Evolutionary conservation across 2,888 invertebrate genomes (phyloP).

Genomic region (Phasia obesa): DNA sequence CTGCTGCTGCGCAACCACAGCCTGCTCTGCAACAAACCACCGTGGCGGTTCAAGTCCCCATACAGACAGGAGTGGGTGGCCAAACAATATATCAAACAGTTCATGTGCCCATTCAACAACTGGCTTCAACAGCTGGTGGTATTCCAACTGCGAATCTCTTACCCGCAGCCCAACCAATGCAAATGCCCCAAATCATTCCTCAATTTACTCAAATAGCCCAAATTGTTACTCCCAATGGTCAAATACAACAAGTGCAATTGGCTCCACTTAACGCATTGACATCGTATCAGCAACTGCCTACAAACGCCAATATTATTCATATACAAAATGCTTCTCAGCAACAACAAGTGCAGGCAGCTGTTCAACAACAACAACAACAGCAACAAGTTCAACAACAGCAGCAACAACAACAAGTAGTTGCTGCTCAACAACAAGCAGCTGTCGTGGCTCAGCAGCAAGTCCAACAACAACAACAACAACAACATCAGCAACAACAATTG

Average conservation of each 20-base stretch:
- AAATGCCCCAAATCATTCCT: slow-evolving; percentile 88
- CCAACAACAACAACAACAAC: slow-evolving; percentile 73
- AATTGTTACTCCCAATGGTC: slow-evolving; percentile 93
- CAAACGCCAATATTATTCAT: slow-evolving; percentile 81
- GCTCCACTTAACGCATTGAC: slow-evolving; percentile 85
- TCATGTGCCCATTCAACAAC: slow-evolving; percentile 94
- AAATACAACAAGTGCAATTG: slow-evolving; percentile 94
- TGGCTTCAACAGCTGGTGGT: slow-evolving; percentile 83
- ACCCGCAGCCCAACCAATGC: slow-evolving; percentile 82
- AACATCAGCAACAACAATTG: slow-evolving; percentile 69
- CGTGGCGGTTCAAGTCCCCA: slow-evolving; percentile 91
- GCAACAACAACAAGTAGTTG: slow-evolving; percentile 68
- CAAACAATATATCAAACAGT: slow-evolving; percentile 98
- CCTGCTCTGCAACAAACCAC: slow-evolving; percentile 84
- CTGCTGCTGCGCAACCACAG: slow-evolving; percentile 68
- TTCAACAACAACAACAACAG: slow-evolving; percentile 73
- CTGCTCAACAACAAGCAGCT: slow-evolving; percentile 68
- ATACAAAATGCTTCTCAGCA: slow-evolving; percentile 77
- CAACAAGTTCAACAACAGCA: slow-evolving; percentile 73
- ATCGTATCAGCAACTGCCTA: slow-evolving; percentile 79
- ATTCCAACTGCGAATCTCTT: slow-evolving; percentile 83
- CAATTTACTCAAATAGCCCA: slow-evolving; percentile 92
- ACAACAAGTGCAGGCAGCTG: slow-evolving; percentile 71
- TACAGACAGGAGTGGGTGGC: slow-evolving; percentile 85
- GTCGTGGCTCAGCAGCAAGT: slow-evolving; percentile 67